phyloP scores from a whole-genome alignment of 2,888 invertebrate genomes.

The Polymixis flavicincta region DNA sequence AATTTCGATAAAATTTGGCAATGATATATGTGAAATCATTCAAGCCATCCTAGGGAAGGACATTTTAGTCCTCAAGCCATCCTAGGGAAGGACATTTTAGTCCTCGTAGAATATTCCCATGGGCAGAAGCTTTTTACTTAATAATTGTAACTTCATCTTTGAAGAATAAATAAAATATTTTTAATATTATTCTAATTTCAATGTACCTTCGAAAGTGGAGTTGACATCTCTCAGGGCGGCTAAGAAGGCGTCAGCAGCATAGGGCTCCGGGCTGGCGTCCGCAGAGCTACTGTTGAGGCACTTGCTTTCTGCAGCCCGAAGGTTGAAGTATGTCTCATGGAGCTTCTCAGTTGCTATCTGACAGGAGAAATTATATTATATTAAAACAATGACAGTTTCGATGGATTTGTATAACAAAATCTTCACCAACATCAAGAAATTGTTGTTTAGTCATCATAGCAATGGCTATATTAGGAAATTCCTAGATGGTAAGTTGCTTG shows the following conservation, averaged over 20 bases:
- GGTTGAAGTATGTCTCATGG: conserved; percentile 94
- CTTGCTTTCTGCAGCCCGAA: conserved; percentile 93
- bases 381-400: not conserved
- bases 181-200: not conserved
- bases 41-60: too few relatives aligned
- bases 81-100: too few relatives aligned
- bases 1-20: too few relatives aligned
- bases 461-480: not conserved
- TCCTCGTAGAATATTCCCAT: too few relatives aligned
- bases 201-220: conserved; percentile 89
- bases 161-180: not conserved
- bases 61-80: too few relatives aligned
- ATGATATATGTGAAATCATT: too few relatives aligned
- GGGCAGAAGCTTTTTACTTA: too few relatives aligned
- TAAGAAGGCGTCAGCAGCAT: conserved; percentile 95
- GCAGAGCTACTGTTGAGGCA: conserved; percentile 81
- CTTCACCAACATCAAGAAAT: not conserved
- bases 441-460: not conserved
- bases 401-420: not conserved
- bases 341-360: conserved; percentile 95
- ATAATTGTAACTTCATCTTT: not conserved
- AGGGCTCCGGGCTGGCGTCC: conserved; percentile 94
- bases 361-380: conserved; percentile 6
- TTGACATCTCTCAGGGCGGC: conserved; percentile 95
- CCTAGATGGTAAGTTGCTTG: not conserved